Evolutionary conservation across 2,888 invertebrate species (phyloP), one percentile per base, ranked within the genome.

Genomic region (Isoperla grammatica): DNA sequence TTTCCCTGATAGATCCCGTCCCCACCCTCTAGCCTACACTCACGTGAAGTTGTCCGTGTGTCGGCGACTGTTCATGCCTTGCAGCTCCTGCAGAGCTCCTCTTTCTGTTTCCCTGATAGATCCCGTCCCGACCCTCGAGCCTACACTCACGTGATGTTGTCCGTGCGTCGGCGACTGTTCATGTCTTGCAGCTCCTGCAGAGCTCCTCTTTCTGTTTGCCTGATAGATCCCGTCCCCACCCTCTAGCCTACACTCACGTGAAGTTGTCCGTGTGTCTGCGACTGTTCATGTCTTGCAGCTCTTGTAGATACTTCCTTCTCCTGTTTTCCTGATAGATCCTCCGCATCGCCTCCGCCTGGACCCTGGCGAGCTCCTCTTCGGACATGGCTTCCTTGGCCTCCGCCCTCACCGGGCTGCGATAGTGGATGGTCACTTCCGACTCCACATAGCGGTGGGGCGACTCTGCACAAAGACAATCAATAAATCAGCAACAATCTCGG

Each of bases 41-140:
- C n/a, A n/a, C n/a, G 88, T 90, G 72, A 94, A 95, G 76, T 94
- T 92, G 76, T 96, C 95, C 65, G 92, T 90, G 75, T 96, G 96
- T 68, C 95, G 85, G 64, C 96, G 82, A 69, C 88, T 91, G 78
- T 92, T 92, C 83, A 93, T 91, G 75, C 95, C 94, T 78, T 93
- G 91, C 64, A 95, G 80, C 75, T 95, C 95, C 81, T 91, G 90
- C 70, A 93, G 82, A 76, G 95, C 95, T 94, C 73, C 90, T 85
- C 69, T 93, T 82, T 68, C 87, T 81, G 76, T 94, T 93, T 75
- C 93, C 92, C 73, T 92, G 85, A 75, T 94, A 94, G 63, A 92
- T 84, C 70, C 88, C n/a, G n/a, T 82, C 74, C 89, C 87, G 92
- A 94, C 94, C 87, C 73, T 92, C 91, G 55, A n/a, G 93, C n/a